Conservation (phyloP, 2,113 vertebrate genomes). For the Nipponia nippon region DNA sequence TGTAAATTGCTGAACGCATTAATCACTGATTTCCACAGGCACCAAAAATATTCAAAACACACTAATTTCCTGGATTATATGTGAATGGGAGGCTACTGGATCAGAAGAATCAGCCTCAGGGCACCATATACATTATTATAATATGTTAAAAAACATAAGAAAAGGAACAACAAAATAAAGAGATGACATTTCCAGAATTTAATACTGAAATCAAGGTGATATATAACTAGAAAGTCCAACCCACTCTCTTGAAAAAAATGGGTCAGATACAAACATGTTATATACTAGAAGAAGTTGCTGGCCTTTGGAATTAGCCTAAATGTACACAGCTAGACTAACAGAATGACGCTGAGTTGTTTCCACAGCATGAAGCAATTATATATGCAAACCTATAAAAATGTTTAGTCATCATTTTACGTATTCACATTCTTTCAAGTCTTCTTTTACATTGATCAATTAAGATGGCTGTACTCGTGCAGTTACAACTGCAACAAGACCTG, state of each 20-base stretch:
- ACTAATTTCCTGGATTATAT: background rate
- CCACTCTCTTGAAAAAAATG: background rate
- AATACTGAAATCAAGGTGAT: background rate
- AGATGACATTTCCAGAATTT: background rate
- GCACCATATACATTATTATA: background rate
- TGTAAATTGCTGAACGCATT: background rate
- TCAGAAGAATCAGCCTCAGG: conserved; percentile 24
- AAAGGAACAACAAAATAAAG: background rate
- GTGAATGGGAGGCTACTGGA: background rate
- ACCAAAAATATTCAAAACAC: background rate
- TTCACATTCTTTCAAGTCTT: background rate
- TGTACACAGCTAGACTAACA: background rate
- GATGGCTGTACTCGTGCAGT: background rate
- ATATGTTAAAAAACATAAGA: background rate
- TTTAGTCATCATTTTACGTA: background rate
- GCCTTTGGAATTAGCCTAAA: background rate
- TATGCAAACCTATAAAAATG: rapidly evolving
- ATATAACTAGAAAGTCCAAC: background rate
- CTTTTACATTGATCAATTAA: background rate
- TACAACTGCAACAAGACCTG: background rate
- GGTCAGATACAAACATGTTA: background rate
- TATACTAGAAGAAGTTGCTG: background rate
- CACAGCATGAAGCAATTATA: background rate
- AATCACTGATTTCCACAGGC: background rate
- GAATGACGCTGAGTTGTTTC: background rate